phyloP scores from a whole-genome alignment of 1,140 invertebrate genomes.

The Thrips palmi region DNA sequence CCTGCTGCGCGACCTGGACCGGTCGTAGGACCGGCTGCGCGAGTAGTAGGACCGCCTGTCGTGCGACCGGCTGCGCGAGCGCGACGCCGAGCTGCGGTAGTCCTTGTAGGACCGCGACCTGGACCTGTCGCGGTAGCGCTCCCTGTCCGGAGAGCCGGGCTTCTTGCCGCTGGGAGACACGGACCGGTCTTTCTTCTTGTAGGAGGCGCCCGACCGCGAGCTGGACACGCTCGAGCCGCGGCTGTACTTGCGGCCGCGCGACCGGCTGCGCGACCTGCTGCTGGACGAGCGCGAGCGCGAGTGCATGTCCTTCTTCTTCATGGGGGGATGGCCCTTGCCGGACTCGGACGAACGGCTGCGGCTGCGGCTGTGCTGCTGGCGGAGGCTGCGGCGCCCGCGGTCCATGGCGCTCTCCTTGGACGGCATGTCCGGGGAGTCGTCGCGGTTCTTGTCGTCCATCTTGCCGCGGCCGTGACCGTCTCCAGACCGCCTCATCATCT shows the following conservation, averaged over 20 bases:
- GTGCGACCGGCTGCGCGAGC: conserved; percentile 29
- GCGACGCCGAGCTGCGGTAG: conserved; percentile 26
- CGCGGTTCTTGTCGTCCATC: no score
- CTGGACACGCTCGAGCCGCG: conserved; percentile 25
- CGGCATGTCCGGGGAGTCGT: no score
- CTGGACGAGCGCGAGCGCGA: conserved; percentile 20
- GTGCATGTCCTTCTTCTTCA: neutral
- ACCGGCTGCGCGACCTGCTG: conserved; percentile 24
- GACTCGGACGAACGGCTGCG: conserved; percentile 17
- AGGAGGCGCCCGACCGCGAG: conserved; percentile 30
- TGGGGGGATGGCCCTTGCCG: conserved; percentile 1
- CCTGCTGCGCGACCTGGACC: conserved; percentile 35
- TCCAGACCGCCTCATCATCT: conserved; percentile 14
- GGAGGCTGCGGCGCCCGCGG: conserved; percentile 17
- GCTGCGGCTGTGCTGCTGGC: conserved; percentile 19
- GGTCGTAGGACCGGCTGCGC: conserved; percentile 28
- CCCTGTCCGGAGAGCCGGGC: no score
- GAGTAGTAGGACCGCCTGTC: conserved; percentile 22
- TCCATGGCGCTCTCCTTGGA: no score
- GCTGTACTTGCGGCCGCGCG: conserved; percentile 10
- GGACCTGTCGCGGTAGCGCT: conserved; percentile 12
- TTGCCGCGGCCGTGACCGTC: no score
- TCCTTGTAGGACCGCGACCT: conserved; percentile 20
- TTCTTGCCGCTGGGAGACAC: no score
- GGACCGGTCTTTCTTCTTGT: no score